phyloP scores from a whole-genome alignment of 2,797 vertebrate species.

The Oreochromis mossambicus region DNA sequence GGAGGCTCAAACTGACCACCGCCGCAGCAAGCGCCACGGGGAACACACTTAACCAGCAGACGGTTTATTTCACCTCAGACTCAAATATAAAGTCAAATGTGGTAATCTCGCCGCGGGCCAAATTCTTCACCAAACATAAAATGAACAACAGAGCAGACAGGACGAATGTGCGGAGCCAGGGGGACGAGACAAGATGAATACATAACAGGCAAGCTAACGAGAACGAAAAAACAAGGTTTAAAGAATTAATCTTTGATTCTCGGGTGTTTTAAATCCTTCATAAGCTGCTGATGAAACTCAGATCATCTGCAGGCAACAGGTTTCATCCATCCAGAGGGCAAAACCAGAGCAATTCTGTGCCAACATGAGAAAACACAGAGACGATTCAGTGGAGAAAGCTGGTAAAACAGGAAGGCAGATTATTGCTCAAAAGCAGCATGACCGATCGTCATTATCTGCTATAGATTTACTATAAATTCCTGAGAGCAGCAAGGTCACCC shows the following conservation, averaged over 20 bases:
- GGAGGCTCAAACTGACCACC: neutral
- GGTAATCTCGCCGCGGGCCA: neutral
- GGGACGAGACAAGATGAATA: neutral
- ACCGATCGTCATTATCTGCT: neutral
- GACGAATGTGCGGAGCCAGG: neutral
- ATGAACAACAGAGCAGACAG: neutral
- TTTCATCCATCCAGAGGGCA: neutral
- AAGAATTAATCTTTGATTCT: neutral
- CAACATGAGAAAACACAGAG: neutral
- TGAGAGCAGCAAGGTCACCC: accelerated
- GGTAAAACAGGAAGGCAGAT: neutral
- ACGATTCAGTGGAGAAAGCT: neutral
- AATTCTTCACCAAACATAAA: neutral
- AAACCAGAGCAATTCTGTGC: neutral
- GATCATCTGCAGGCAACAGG: neutral
- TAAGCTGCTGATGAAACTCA: neutral
- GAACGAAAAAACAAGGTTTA: neutral
- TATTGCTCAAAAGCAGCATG: neutral
- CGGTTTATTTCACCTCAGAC: neutral
- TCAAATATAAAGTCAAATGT: neutral
- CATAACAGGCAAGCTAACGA: neutral
- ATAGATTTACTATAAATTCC: neutral
- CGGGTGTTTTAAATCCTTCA: neutral
- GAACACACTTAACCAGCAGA: neutral
- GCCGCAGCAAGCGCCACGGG: neutral